A percentile compares a stretch with the other conserved stretches of the same genome.
phyloP scores from a whole-genome alignment of 2,888 invertebrate genomes.

The Nemurella pictetii region DNA sequence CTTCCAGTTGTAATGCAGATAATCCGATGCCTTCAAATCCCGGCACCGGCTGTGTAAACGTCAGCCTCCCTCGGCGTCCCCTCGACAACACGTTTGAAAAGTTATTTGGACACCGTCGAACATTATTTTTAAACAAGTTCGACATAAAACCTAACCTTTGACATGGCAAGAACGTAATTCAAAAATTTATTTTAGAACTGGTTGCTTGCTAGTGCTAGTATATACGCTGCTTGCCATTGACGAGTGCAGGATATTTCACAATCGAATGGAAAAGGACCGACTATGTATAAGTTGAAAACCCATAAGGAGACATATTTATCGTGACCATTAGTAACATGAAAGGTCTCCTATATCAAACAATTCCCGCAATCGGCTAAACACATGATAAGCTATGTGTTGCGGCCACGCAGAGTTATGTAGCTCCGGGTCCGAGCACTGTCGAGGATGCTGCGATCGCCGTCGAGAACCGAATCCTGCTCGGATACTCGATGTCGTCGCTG shows the following conservation, averaged over 20 bases:
- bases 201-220: background rate
- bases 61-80: too few relatives aligned
- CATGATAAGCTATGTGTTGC: background rate
- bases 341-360: conserved; percentile 9
- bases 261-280: background rate
- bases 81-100: background rate
- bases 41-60: too few relatives aligned
- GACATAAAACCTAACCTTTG: conserved; percentile 10
- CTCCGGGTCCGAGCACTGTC: background rate
- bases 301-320: conserved; percentile 16
- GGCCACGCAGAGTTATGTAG: background rate
- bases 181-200: conserved; percentile 3
- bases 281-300: background rate
- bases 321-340: conserved; percentile 17
- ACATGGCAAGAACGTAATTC: conserved; percentile 4
- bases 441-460: background rate
- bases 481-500: too few relatives aligned
- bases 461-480: background rate
- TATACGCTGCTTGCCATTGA: background rate
- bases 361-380: conserved; percentile 1
- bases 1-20: background rate
- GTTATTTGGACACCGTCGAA: background rate
- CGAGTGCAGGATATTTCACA: background rate
- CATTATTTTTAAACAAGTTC: conserved; percentile 15
- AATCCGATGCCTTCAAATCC: too few relatives aligned